Evolutionary conservation across 2,888 invertebrate species (phyloP).

Genomic region (Prionchulus punctatus): DNA sequence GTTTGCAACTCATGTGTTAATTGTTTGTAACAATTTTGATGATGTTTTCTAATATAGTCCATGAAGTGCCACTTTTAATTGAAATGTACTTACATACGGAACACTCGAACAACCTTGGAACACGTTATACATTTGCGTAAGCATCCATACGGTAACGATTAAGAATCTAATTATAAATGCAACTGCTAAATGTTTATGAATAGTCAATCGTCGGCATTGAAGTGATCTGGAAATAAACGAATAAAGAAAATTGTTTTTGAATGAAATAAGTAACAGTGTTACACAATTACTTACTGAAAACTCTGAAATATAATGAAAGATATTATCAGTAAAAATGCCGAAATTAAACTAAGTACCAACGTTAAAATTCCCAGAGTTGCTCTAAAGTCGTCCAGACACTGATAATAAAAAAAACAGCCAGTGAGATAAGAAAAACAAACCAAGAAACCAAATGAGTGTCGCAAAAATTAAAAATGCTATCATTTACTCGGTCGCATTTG

Average conservation of each 20-base stretch:
- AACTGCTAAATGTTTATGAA: constrained; percentile 38
- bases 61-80: too few relatives aligned
- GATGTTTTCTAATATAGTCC: too few relatives aligned
- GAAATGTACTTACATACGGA: neutral
- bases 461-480: neutral
- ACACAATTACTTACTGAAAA: neutral
- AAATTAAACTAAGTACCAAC: neutral
- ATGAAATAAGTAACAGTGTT: neutral
- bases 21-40: too few relatives aligned
- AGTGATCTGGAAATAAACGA: constrained; percentile 23
- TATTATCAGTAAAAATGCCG: neutral
- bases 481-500: neutral
- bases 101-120: neutral
- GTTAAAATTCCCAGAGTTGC: neutral
- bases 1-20: too few relatives aligned
- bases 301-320: neutral
- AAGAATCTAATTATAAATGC: constrained; percentile 39
- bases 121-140: neutral
- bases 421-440: neutral
- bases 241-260: neutral
- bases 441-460: neutral
- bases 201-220: constrained; percentile 35
- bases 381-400: neutral
- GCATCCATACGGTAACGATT: constrained; percentile 21
- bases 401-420: neutral